phyloP scores from a whole-genome alignment of 2,113 vertebrate species.

The Sinocyclocheilus maitianheensis region DNA sequence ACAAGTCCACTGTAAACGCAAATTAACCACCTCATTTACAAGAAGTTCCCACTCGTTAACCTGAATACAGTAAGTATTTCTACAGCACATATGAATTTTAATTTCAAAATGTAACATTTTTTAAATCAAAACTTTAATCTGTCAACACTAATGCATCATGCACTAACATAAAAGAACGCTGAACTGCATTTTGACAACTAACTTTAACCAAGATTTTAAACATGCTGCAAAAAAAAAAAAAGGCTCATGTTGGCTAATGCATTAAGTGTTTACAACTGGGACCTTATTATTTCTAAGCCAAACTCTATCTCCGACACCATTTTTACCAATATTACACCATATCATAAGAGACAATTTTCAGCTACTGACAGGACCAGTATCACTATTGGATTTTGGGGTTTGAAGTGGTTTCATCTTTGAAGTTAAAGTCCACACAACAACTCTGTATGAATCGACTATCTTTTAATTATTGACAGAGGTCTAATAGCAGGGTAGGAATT shows the following conservation, averaged over 20 bases:
- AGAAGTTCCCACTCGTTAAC: neutral
- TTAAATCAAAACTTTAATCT: neutral
- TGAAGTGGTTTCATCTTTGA: neutral
- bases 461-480: constrained; percentile 81
- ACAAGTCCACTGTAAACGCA: neutral
- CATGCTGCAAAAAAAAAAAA: neutral
- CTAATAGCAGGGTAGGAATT: constrained; percentile 80
- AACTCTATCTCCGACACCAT: neutral
- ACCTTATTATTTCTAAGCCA: neutral
- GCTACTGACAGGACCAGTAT: neutral
- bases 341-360: neutral
- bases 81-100: neutral
- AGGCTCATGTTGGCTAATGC: neutral
- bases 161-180: neutral
- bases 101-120: neutral
- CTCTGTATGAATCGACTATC: constrained; percentile 73
- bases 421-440: constrained; percentile 42
- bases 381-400: neutral
- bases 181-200: neutral
- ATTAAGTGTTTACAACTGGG: neutral
- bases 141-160: neutral
- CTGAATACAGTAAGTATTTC: neutral
- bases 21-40: neutral
- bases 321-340: neutral
- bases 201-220: neutral